Base-by-base conservation (phyloP, 1,140 invertebrate genomes). In the Procambarus clarkii region DNA sequence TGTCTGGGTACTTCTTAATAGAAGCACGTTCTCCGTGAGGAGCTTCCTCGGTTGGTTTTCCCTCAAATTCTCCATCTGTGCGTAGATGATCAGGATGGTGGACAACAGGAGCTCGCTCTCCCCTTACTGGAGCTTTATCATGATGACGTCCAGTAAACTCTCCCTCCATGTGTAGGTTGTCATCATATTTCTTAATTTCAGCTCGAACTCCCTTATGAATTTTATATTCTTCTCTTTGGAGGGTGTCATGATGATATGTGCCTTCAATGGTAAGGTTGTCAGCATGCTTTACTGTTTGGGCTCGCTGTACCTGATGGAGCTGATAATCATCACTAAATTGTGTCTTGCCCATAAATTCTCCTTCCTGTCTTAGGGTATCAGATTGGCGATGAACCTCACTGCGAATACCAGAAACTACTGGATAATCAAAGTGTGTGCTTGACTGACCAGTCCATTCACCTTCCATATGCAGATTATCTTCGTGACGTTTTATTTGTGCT, bases 211-310 rank as follows among this genome's bases (percentile, higher is more conserved):
- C 91, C 95, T 91, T 91, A 15, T 91, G 88, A 8, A 91, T 85
- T 48, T 85, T 91, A 54, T 85, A 91, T 78, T 84, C 81, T 48
- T 91, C 94, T 69, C 94, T 94, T 90, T 93, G 91, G 69, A 92
- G 60, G 45, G 94, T 94, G 11, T 94, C 93, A 11, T 95, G 94
- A 87, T 95, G 94, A 21, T 95, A 93, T 93, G 96, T 95, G 24
- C 96, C 96, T 93, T 97, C 96, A 4, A 96, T 95, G 4, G 94
- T 94, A 2, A 96, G 92, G 93, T 96, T 96, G 92, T 96, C 96
- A 45, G 94, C 93, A 34, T 91, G 91, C 8, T 88, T 81, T 21
- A 93, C 86, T 15, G 89, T 77, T 54, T 92, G 76, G 64, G 89
- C 85, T 21, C 93, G 58, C 79, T 93, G 77, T 18, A 45, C 80